Evolutionary conservation across 2,113 vertebrate species (phyloP), one percentile per base, ranked within the genome.

Genomic region (Poeciliopsis occidentalis): DNA sequence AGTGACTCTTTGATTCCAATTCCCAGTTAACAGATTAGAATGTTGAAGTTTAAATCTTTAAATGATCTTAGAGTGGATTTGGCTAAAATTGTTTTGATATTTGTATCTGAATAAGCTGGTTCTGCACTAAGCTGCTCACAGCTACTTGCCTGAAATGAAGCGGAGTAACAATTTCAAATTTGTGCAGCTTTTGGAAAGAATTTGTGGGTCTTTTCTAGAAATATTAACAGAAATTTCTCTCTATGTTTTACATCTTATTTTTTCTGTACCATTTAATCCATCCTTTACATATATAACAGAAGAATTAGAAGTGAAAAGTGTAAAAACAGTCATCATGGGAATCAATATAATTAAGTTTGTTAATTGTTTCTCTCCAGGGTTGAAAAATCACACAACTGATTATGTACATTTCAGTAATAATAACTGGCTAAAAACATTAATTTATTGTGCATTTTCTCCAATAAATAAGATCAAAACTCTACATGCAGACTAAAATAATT

Each of bases 61-160:
- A 70, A 79, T 61, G 47, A 68, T 79, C 73, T 86, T 77, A 85
- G 0, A 8, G 29, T 54, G 77, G 82, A 86, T 86, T 87, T 74
- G 24, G 12, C 63, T 67, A 41, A 80, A 85, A 88, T 30, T 24
- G 61, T 67, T 80, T 79, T 80, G 0, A 47, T 76, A 74, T 67
- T 31, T 64, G 22, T 41, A 13, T 66, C 47, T 75, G 61, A 78
- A 30, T 72, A 64, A 83, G 51, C 51, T 39, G 78, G 70, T 12
- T 83, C 71, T 75, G 13, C 30, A 61, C 67, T 41, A n/a, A 75
- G 66, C 74, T 12, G 60, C 32, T 11, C 64, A n/a, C 29, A 32
- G 11, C 67, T 63, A 12, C 67, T 57, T 27, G 26, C 29, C 26
- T 65, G 66, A 41, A 62, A 57, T 57, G 2, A 17, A 57, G 24